These are phyloP conservation scores for Thysanoteuthis rhombus DNA, from an alignment of 2,888 invertebrate species.

Conservation along the genomic window DNA sequence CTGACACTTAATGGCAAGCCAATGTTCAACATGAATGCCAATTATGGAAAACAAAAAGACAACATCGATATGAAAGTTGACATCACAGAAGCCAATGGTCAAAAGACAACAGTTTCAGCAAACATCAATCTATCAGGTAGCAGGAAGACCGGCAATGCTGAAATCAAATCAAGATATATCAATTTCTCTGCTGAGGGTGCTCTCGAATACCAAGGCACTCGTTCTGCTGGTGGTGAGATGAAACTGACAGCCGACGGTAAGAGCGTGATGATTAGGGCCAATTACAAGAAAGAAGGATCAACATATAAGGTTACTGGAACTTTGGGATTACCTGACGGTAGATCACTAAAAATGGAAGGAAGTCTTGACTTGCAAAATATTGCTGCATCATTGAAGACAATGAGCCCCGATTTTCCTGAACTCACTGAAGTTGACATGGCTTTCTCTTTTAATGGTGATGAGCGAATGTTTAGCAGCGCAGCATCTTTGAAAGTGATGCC, in stretches of 20 bases:
- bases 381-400: neutral
- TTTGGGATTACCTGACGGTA: neutral
- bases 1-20: neutral
- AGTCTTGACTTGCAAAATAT: neutral
- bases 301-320: neutral
- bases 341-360: neutral
- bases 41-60: neutral
- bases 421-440: neutral
- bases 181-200: neutral
- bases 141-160: neutral
- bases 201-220: neutral
- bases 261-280: neutral
- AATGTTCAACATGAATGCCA: neutral
- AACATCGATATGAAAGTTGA: slow-evolving; percentile 20
- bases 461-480: no score
- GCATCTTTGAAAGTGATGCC: slow-evolving; percentile 22
- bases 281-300: slow-evolving; percentile 14
- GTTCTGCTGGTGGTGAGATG: neutral
- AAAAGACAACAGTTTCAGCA: neutral
- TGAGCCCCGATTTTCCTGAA: neutral
- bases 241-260: neutral
- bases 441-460: neutral
- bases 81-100: neutral
- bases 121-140: neutral
- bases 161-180: neutral